Base-by-base conservation (phyloP, 2,888 invertebrate species). In the Sarcophaga rosellei region DNA sequence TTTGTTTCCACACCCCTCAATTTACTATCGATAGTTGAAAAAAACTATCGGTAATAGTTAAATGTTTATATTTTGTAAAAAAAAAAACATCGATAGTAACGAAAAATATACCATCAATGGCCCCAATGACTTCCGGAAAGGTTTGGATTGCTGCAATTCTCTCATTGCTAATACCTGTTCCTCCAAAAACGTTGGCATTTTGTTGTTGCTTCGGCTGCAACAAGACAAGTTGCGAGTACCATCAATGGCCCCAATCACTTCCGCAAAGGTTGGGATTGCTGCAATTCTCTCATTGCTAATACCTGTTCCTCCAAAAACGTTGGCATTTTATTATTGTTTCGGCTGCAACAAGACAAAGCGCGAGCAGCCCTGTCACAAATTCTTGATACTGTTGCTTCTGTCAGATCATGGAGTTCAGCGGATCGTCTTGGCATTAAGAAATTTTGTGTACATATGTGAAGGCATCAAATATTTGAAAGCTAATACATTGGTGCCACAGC, bases 311-410 rank as follows among this genome's bases (percentile, higher is more conserved):
- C 70, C 12, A 63, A n/a, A 78, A 63, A 63, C 11, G 66, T 76
- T 63, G 75, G 81, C 53, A 63, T 76, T 81, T 63, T 76, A 23
- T 76, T 76, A 47, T 23, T 57, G 44, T 53, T 20, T 70, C 35
- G 25, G 35, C 12, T 44, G 53, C 63, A 20, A 68, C 47, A 8
- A 45, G 70, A 65, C 35, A 70, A 15, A 44, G 62, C 76, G 17
- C 63, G 63, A 81, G 70, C 70, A 53, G 75, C 75, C 57, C 25
- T 81, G 68, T 45, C 75, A 81, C 80, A 80, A 73, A 80, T 80
- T 44, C 80, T 21, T 10, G 65, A 45, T 17, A 81, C 74, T 35
- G 74, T 81, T 21, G 81, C 15, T 75, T 81, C 47, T 25, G 73
- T 21, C 15, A 59, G 66, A 21, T 72, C 65, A 72, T 79, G 65